Evolutionary conservation across 2,888 invertebrate species (phyloP), one percentile per base, ranked within the genome.

Genomic region (Hirtodrosophila histrioides): DNA sequence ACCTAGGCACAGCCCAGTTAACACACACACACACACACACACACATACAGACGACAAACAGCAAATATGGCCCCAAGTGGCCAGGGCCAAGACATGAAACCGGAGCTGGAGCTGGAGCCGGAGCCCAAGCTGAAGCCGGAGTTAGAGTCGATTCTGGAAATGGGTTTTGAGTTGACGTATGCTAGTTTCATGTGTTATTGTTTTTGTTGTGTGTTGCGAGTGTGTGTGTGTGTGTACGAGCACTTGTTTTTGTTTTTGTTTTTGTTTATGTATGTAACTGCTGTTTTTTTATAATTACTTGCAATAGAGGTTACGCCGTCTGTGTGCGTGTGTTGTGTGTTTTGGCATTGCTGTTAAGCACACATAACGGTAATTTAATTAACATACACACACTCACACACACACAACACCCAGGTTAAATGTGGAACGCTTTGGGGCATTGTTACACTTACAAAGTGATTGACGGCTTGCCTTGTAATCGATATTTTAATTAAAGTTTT

Each of bases 341-440:
- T 60, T 46, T 65, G 65, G 56, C 57, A 65, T 75, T 78, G 71
- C 44, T 60, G 66, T 76, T 72, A 79, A 76, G 79, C 83, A 74
- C 69, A 82, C 75, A 81, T 69, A 85, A 78, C 88, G 80, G 77
- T 84, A 84, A 84, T 84, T 84, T 79, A 84, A 84, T 88, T 84
- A 84, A 88, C 83, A 84, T 87, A 62, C 69, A 80, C 58, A 68
- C 70, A 71, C 70, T 78, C 55, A 75, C 57, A 69, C 44, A 67
- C 33, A 69, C 50, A 69, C 62, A 61, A 17, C 29, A 45, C 23
- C 36, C 23, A 29, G 33, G 27, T n/a, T 7, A 9, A n/a, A 40
- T 61, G 54, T 66, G 53, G 40, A 37, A 53, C 65, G 56, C 57
- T 58, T 54, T 51, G 74, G 61, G 63, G 27, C 69, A 69, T 54